These are phyloP conservation scores for Albula glossodonta DNA, from an alignment of 2,113 vertebrate species.

Conservation along the genomic window DNA sequence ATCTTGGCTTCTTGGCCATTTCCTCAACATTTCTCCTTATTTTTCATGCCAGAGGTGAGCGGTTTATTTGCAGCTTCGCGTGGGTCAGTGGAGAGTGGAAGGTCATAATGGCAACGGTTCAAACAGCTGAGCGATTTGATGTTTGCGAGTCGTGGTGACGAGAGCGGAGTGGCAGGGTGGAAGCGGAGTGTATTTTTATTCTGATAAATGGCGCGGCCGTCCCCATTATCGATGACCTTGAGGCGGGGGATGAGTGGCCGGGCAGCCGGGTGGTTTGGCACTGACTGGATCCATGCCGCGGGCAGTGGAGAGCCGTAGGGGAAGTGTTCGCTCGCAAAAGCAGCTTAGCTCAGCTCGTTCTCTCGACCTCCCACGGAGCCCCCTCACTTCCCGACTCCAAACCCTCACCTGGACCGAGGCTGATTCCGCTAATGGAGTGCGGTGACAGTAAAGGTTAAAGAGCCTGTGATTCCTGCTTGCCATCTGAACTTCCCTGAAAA, in stretches of 20 bases:
- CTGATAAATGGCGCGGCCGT: background rate
- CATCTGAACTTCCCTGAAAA: constrained; percentile 20
- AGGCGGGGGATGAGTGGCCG: background rate
- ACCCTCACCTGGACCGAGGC: constrained; percentile 12
- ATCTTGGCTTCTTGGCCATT: no score
- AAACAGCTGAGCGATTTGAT: background rate
- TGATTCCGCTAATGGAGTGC: background rate
- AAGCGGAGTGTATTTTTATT: background rate
- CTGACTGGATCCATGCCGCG: background rate
- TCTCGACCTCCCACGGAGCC: constrained; percentile 16
- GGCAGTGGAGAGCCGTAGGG: background rate
- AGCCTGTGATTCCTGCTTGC: background rate
- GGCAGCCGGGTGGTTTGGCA: background rate
- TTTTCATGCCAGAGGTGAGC: background rate
- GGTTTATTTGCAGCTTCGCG: background rate
- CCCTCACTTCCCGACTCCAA: background rate
- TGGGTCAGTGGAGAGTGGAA: background rate
- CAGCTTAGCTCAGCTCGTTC: background rate
- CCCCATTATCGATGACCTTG: constrained; percentile 29
- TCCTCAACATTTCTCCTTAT: background rate
- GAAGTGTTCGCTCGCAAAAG: constrained; percentile 1
- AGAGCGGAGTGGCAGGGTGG: background rate
- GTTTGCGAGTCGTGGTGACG: background rate
- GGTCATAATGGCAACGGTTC: background rate
- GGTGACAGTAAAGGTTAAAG: constrained; percentile 6